These are phyloP conservation scores for Papilio glaucus DNA, from an alignment of 1,140 invertebrate genomes.

Conservation along the genomic window DNA sequence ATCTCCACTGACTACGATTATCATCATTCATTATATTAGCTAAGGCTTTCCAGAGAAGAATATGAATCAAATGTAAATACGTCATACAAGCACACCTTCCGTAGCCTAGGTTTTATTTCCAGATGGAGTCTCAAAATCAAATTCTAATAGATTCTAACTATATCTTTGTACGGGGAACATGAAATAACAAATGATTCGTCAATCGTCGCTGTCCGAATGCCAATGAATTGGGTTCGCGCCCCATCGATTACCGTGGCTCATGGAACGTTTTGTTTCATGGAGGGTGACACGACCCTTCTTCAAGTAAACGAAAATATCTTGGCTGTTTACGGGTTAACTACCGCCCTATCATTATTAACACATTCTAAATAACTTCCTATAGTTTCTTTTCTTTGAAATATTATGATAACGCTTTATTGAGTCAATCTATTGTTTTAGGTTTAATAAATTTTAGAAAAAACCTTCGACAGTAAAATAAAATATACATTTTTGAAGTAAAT, in stretches of 20 bases:
- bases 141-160: too few relatives aligned
- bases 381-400: conserved; percentile 18
- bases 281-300: conserved; percentile 58
- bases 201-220: conserved; percentile 61
- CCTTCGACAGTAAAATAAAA: too few relatives aligned
- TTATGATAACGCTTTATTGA: conserved; percentile 17
- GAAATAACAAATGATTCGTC: conserved; percentile 60
- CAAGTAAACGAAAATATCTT: conserved; percentile 63
- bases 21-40: too few relatives aligned
- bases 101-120: too few relatives aligned
- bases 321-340: conserved; percentile 65
- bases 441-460: too few relatives aligned
- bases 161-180: conserved; percentile 4
- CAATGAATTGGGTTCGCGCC: conserved; percentile 68
- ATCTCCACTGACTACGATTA: too few relatives aligned
- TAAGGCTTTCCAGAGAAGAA: too few relatives aligned
- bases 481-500: too few relatives aligned
- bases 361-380: conserved; percentile 37
- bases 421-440: too few relatives aligned
- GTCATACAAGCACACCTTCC: too few relatives aligned
- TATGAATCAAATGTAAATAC: too few relatives aligned
- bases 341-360: conserved; percentile 48
- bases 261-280: conserved; percentile 39
- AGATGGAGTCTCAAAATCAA: too few relatives aligned
- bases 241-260: conserved; percentile 68